Evolutionary conservation across 2,888 invertebrate species (phyloP).

Genomic region (Hyposoter dolosus): DNA sequence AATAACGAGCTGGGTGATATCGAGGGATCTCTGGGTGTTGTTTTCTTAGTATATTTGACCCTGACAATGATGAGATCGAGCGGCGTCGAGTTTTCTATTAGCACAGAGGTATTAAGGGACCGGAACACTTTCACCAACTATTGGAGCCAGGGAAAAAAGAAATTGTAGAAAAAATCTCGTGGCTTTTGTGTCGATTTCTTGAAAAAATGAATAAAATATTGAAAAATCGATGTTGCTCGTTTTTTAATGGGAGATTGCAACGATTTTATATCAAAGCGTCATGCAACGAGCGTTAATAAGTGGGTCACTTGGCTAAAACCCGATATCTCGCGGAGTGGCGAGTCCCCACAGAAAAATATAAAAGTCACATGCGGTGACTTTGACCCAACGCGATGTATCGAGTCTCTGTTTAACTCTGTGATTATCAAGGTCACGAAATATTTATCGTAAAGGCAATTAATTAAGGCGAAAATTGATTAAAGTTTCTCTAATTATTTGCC

Average conservation of each 20-base stretch:
- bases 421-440: not conserved
- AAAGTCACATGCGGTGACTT: not conserved
- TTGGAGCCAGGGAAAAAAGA: not conserved
- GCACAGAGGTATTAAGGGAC: not conserved
- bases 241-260: not conserved
- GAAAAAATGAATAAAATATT: not conserved
- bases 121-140: constrained; percentile 22
- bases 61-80: constrained; percentile 1
- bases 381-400: constrained; percentile 13
- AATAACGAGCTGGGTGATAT: too few relatives aligned
- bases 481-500: too few relatives aligned
- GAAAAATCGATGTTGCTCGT: not conserved
- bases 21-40: too few relatives aligned
- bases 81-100: not conserved
- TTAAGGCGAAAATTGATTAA: too few relatives aligned
- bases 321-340: constrained; percentile 13
- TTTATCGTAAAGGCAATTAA: not conserved
- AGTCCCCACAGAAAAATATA: constrained; percentile 1
- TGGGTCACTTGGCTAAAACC: constrained; percentile 39
- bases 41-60: not conserved
- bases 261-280: not conserved
- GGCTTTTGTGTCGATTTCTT: not conserved
- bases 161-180: not conserved
- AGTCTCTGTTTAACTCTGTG: not conserved
- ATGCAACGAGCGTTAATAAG: not conserved